These are phyloP conservation scores for Diplodus puntazzo DNA, from an alignment of 2,797 vertebrate species.

Conservation along the genomic window DNA sequence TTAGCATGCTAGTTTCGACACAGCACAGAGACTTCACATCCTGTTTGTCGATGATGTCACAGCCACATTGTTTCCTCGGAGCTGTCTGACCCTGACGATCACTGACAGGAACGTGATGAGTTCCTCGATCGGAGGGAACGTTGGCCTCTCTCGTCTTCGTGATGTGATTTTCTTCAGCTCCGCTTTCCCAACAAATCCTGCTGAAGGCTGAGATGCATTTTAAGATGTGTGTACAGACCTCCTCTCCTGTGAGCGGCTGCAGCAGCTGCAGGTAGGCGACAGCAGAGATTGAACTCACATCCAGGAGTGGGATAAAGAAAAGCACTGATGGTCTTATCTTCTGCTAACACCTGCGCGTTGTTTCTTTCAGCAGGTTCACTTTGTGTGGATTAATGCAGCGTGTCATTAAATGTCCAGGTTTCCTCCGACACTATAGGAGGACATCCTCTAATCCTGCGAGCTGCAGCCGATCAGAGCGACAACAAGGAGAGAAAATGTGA, in stretches of 20 bases:
- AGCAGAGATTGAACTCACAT: constrained; percentile 1
- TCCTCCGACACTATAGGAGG: neutral
- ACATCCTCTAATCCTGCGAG: constrained; percentile 2
- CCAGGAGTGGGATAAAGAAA: constrained; percentile 9
- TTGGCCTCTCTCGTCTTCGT: neutral
- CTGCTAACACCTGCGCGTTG: constrained; percentile 41
- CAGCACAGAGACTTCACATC: no score
- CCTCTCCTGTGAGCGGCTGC: neutral
- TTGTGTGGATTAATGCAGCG: constrained; percentile 6
- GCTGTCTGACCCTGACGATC: neutral
- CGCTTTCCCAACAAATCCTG: neutral
- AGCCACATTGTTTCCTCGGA: no score
- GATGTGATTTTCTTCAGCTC: neutral
- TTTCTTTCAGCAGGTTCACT: neutral
- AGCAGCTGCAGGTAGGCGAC: neutral
- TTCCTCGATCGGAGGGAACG: neutral
- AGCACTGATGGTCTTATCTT: constrained; percentile 31
- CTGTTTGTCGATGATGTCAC: no score
- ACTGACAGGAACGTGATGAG: neutral
- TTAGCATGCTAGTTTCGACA: no score
- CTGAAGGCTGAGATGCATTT: neutral
- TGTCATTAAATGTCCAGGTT: constrained; percentile 25
- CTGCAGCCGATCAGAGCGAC: neutral
- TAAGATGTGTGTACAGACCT: neutral
- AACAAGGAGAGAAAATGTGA: neutral